Evolutionary conservation across 2,888 invertebrate genomes (phyloP).

Genomic region (Harmothoe impar): DNA sequence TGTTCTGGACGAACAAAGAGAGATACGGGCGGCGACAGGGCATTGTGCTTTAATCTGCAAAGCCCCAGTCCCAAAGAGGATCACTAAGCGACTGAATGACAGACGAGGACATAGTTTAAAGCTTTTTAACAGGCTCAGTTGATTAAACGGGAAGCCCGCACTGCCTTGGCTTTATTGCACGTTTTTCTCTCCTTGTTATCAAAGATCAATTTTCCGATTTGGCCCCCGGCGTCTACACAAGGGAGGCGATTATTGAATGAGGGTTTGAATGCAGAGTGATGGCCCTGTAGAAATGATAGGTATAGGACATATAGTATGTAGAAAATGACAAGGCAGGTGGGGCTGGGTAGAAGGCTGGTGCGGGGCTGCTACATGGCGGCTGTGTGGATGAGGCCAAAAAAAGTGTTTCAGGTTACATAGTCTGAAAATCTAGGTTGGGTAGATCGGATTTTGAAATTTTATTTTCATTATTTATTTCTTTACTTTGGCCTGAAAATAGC

Average conservation of each 20-base stretch:
- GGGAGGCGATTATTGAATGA: not conserved
- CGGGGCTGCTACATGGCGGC: not conserved
- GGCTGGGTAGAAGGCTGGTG: not conserved
- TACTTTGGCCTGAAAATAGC: not conserved
- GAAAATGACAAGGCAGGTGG: not conserved
- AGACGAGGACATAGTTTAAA: slow-evolving; percentile 26
- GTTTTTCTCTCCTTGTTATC: slow-evolving; percentile 13
- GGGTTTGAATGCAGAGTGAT: slow-evolving; percentile 4
- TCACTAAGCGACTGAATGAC: slow-evolving; percentile 17
- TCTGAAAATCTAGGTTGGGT: too few relatives aligned
- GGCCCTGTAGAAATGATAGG: not conserved
- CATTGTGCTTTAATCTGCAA: slow-evolving; percentile 42
- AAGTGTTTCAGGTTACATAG: too few relatives aligned
- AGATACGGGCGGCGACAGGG: not conserved
- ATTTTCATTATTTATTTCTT: not conserved
- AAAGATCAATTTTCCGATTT: slow-evolving; percentile 35
- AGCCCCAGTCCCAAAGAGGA: slow-evolving; percentile 12
- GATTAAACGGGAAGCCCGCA: slow-evolving; percentile 43
- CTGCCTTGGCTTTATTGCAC: slow-evolving; percentile 13
- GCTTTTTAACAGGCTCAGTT: not conserved
- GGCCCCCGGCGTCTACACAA: not conserved
- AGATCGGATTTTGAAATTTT: too few relatives aligned
- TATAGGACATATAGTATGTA: not conserved
- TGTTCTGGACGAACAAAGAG: not conserved
- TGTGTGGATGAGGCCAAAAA: too few relatives aligned